Evolutionary conservation across 2,113 vertebrate species (phyloP), one percentile per base, ranked within the genome.

Genomic region (Onychostoma macrolepis): DNA sequence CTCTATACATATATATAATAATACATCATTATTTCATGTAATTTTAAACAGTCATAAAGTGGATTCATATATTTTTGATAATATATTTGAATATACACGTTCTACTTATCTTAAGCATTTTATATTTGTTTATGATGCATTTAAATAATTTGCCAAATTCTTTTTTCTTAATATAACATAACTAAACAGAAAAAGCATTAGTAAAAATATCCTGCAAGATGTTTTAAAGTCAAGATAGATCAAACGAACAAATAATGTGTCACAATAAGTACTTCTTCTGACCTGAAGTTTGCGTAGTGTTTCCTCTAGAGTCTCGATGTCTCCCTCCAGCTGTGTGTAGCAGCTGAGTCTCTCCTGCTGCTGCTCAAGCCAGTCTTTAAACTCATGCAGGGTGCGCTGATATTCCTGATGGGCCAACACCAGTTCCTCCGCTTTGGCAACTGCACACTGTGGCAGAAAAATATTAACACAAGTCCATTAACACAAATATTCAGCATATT

Each of bases 351-450:
- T 95, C 71, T 97, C 96, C 90, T 96, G 96, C 85, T 99, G 96
- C 88, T 97, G 96, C 83, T 96, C 96, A 91, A 99, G 88, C 98
- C 98, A 99, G 80, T 95, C 92, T 91, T 99, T 98, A 95, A 99
- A 99, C n/a, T 93, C 92, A 79, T 98, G 96, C 28, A 99, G 88
- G 24, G 95, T 95, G 83, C 94, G 93, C 92, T 99, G 98, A 90
- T 99, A 99, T 19, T 97, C 96, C 88, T 98, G 96, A 90, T 99
- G 98, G 75, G 96, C 94, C 74, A 93, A 92, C 65, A 99, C 94
- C 38, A 97, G 90, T 86, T 96, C 96, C 93, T 99, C 98, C 56
- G 94, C 95, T 91, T 96, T 97, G 65, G 90, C 91, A 80, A 97
- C 96, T 6, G 95, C 94, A 85, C 96, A 96, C 98, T 99, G 65